A percentile compares a stretch with the other conserved stretches of the same genome.
These are phyloP conservation scores for Elymnias hypermnestra DNA, from an alignment of 1,140 invertebrate species.

Conservation along the genomic window DNA sequence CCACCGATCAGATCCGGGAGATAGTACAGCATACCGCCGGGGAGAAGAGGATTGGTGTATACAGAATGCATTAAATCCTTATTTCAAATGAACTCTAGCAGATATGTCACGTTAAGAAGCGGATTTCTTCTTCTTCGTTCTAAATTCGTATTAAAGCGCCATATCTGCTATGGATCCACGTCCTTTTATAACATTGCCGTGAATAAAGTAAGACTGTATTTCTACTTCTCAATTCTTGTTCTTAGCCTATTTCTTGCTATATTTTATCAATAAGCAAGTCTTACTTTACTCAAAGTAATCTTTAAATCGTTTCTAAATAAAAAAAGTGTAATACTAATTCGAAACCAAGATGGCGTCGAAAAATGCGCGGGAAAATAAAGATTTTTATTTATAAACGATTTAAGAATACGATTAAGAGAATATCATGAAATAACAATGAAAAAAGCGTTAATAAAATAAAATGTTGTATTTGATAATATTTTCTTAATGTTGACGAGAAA, in stretches of 20 bases:
- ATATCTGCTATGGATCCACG: neutral
- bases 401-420: slow-evolving; percentile 11
- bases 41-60: slow-evolving; percentile 85
- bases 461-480: slow-evolving; percentile 13
- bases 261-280: neutral
- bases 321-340: slow-evolving; percentile 1
- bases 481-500: slow-evolving; percentile 5
- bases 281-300: slow-evolving; percentile 2
- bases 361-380: too few species aligned
- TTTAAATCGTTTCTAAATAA: slow-evolving; percentile 16
- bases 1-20: slow-evolving; percentile 84
- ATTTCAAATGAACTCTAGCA: neutral
- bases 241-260: neutral
- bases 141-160: too few species aligned
- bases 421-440: slow-evolving; percentile 1
- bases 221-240: neutral
- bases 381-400: slow-evolving; percentile 17
- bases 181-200: slow-evolving; percentile 6
- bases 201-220: neutral
- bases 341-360: neutral
- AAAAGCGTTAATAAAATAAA: too few species aligned
- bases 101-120: neutral
- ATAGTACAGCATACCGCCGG: slow-evolving; percentile 86
- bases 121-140: neutral
- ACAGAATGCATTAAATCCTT: slow-evolving; percentile 73